These are phyloP conservation scores for Tetramorium alpestre DNA, from an alignment of 1,140 invertebrate species.

Conservation along the genomic window DNA sequence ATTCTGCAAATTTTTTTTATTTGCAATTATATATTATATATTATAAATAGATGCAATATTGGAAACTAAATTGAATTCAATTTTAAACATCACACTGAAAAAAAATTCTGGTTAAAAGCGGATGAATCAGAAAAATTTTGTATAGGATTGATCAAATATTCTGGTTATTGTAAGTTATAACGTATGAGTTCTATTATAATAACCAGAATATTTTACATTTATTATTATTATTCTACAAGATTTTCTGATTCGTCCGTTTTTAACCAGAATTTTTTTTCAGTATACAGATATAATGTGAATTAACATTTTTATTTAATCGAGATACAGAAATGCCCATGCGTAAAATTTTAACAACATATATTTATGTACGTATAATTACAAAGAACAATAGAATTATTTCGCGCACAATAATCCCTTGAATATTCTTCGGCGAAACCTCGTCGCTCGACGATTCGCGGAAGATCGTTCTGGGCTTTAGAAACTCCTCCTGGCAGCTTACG, in stretches of 20 bases:
- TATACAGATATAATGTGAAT: not conserved
- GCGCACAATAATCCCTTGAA: not conserved
- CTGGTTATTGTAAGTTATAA: no score
- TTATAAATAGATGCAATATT: no score
- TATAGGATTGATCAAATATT: no score
- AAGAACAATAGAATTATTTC: constrained; percentile 4
- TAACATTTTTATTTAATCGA: not conserved
- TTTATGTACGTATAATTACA: not conserved
- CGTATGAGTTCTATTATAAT: no score
- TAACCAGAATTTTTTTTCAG: no score
- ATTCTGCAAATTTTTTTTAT: not conserved
- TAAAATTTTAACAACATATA: not conserved
- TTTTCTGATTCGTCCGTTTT: no score
- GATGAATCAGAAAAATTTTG: no score
- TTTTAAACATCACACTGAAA: not conserved
- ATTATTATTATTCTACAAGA: no score
- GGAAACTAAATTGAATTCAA: not conserved
- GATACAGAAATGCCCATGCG: not conserved
- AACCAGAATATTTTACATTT: no score
- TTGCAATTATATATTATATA: no score
- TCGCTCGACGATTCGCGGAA: not conserved
- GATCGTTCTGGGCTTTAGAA: constrained; percentile 6
- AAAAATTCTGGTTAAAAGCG: no score
- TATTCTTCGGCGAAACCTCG: not conserved
- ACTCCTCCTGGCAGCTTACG: not conserved